These are phyloP conservation scores for Chrysogorgia sp. DNA, from an alignment of 92 coral and sea anemone genomes.

Conservation along the genomic window DNA sequence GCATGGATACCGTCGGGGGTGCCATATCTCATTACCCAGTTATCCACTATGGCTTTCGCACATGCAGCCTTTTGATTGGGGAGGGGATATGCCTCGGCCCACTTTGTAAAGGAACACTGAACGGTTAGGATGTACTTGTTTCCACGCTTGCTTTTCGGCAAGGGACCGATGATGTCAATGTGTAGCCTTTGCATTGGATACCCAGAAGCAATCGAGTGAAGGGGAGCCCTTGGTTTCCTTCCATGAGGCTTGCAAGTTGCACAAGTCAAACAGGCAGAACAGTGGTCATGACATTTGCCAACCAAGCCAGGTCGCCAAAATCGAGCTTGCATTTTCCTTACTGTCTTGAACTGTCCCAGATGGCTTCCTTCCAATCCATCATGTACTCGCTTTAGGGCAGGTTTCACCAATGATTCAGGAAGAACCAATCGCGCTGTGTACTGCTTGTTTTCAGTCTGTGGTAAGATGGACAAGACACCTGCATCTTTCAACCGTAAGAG, in stretches of 20 bases:
- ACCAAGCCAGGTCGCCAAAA: slow-evolving; percentile 1
- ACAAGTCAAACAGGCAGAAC: slow-evolving; percentile 58
- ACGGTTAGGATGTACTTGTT: not conserved
- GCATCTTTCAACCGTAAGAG: slow-evolving; percentile 18
- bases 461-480: too few species aligned
- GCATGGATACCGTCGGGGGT: not conserved
- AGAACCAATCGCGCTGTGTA: slow-evolving; percentile 10
- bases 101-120: not conserved
- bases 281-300: slow-evolving; percentile 37
- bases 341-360: slow-evolving; percentile 52
- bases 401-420: slow-evolving; percentile 26
- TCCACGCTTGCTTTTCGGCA: slow-evolving; percentile 56
- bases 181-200: slow-evolving; percentile 61
- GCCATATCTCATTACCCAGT: not conserved
- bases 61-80: not conserved
- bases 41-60: not conserved
- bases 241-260: slow-evolving; percentile 44
- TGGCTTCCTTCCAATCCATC: slow-evolving; percentile 49
- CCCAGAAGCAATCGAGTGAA: slow-evolving; percentile 50
- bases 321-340: slow-evolving; percentile 34
- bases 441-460: too few species aligned
- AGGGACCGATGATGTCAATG: slow-evolving; percentile 57
- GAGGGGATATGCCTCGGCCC: not conserved
- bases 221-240: slow-evolving; percentile 48
- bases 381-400: slow-evolving; percentile 39